Evolutionary conservation across 2,113 vertebrate species (phyloP).

Genomic region (Hippopotamus amphibius): DNA sequence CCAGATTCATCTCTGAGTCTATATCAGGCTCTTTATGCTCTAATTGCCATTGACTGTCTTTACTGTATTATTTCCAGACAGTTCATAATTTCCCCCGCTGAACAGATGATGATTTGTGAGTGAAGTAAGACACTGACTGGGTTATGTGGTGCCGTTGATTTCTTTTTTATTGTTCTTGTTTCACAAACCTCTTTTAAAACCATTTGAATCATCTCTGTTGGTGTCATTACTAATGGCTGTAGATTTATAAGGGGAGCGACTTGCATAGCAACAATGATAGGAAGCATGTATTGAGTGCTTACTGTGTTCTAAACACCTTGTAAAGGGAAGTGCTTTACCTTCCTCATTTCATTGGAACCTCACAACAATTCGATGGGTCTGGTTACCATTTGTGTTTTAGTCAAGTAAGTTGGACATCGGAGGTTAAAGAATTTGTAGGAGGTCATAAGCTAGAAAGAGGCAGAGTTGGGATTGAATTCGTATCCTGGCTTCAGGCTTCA

Average conservation of each 20-base stretch:
- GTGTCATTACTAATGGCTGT: constrained; percentile 3
- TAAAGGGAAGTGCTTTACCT: background rate
- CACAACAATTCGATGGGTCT: background rate
- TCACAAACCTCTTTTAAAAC: constrained; percentile 59
- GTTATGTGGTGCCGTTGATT: constrained; percentile 77
- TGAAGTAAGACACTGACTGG: constrained; percentile 59
- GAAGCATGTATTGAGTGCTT: background rate
- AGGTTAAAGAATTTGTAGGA: background rate
- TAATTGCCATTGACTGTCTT: constrained; percentile 82
- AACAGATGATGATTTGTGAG: constrained; percentile 83
- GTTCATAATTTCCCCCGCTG: constrained; percentile 81
- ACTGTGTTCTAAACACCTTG: background rate
- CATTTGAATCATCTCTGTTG: background rate
- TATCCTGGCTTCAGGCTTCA: background rate
- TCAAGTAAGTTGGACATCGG: background rate
- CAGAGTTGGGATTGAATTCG: background rate
- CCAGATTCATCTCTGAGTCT: constrained; percentile 69
- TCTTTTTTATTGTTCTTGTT: constrained; percentile 81
- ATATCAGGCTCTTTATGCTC: constrained; percentile 69
- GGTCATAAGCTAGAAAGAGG: background rate
- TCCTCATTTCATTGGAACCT: background rate
- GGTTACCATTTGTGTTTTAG: background rate
- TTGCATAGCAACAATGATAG: background rate
- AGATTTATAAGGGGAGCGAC: background rate
- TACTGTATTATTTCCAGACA: constrained; percentile 82